Base-by-base conservation (phyloP, 1,140 invertebrate species). In the Frieseomelitta varia region DNA sequence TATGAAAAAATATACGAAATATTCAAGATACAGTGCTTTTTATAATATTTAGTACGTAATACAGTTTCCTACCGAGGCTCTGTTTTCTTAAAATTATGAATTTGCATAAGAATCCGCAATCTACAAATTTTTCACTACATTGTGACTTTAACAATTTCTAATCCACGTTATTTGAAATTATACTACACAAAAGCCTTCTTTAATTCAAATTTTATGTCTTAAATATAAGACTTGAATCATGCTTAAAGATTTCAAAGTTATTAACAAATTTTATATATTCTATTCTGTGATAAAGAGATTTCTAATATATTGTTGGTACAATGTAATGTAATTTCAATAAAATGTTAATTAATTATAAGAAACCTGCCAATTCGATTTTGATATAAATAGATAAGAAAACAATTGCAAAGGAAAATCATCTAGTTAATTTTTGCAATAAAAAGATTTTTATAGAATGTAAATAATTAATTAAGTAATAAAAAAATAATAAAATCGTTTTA, bases 231-330 rank as follows among this genome's bases (percentile, higher is more conserved):
- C 6, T 47, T 47, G 39, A 47, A 67, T 30, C 27, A 19, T 10
- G n/a, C 19, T 67, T 27, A 17, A 15, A 67, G 27, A 67, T 67
- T 19, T 30, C 27, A 19, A 67, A 67, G 27, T 30, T n/a, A n/a
- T 24, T 61, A 61, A 61, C 24, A 27, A 2, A 10, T 67, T 30
- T 30, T 30, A 27, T 10, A 67, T 67, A 67, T 67, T 67, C 27
- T 67, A 67, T 67, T 67, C 63, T 67, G 63, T 67, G 63, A 67
- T 67, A 67, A 67, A 17, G 4, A 67, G 17, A 67, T 6, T 67
- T 67, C 14, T 67, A 67, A 67, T 30, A 30, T 67, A 67, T 67
- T 67, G 63, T 67, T 67, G 63, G 15, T 67, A 19, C 63, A 30
- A 30, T 67, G 2, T 67, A 67, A 67, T 67, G 15, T 67, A 67